Evolutionary conservation across 1,140 invertebrate genomes (phyloP), one percentile per base, ranked within the genome.

Genomic region (Eubasilissa regina): DNA sequence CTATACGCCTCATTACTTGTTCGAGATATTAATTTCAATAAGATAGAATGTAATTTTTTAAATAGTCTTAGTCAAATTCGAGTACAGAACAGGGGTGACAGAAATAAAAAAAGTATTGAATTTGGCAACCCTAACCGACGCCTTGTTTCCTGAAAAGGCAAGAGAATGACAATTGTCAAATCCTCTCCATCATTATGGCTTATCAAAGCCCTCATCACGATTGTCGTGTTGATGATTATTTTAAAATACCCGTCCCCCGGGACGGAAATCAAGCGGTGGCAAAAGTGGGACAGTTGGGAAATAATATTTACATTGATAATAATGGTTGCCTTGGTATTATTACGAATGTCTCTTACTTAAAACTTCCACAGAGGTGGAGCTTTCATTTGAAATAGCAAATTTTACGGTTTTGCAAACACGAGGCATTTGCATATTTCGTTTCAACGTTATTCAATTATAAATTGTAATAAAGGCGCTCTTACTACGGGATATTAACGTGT

Each of bases 291-390:
- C 55, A 45, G 80, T 53, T 73, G 53, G 77, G 48, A 77, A 79
- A 79, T 81, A 79, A 81, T 81, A 81, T 81, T 81, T 81, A 79
- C 75, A 79, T 19, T 79, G 45, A 81, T 79, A 81, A 81, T 79
- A 81, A 75, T 68, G 60, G 72, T 12, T 70, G 51, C n/a, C 21
- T 48, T 21, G 15, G 68, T 21, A 53, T 53, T 53, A 53, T 73
- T 47, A 17, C 35, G 45, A 64, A 73, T 70, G 66, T 70, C 64
- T 68, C 70, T 78, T 45, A 21, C 44, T 47, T 64, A 77, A 25
- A 77, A 13, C 47, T 13, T 19, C 44, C 77, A 25, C 12, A 15
- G 53, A 35, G 12, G 60, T 21, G 55, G 19, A 35, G 78, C 44
- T 75, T 68, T 75, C 64, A 56, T 75, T 79, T 75, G 70, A 66